phyloP scores from a whole-genome alignment of 2,888 invertebrate genomes.

The Cerastis leucographa region DNA sequence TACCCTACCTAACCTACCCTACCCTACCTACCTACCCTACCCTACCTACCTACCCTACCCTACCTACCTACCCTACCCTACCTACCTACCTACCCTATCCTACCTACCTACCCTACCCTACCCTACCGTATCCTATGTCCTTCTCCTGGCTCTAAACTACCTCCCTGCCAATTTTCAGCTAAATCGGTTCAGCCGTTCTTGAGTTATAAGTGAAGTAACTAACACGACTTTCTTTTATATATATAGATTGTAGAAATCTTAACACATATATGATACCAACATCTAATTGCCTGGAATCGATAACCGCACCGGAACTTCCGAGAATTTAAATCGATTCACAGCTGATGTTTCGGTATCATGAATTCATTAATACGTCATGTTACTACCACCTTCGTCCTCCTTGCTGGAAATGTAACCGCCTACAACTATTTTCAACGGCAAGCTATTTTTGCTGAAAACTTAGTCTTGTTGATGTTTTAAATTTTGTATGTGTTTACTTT shows the following conservation, averaged over 20 bases:
- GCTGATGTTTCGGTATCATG: constrained; percentile 10
- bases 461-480: background rate
- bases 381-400: background rate
- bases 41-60: too few species aligned
- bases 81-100: too few species aligned
- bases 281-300: constrained; percentile 30
- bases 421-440: background rate
- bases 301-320: constrained; percentile 25
- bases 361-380: constrained; percentile 24
- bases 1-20: too few species aligned
- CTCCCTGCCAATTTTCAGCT: too few species aligned
- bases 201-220: too few species aligned
- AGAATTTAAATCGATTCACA: constrained; percentile 50
- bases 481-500: background rate
- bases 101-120: too few species aligned
- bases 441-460: background rate
- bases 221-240: too few species aligned
- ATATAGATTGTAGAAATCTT: constrained; percentile 5
- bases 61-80: too few species aligned
- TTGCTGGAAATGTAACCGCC: background rate
- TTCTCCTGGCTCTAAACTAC: too few species aligned
- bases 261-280: background rate
- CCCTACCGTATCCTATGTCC: too few species aligned
- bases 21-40: too few species aligned
- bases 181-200: too few species aligned